Base-by-base conservation (phyloP, 2,888 invertebrate species). In the Charanyca ferruginea region DNA sequence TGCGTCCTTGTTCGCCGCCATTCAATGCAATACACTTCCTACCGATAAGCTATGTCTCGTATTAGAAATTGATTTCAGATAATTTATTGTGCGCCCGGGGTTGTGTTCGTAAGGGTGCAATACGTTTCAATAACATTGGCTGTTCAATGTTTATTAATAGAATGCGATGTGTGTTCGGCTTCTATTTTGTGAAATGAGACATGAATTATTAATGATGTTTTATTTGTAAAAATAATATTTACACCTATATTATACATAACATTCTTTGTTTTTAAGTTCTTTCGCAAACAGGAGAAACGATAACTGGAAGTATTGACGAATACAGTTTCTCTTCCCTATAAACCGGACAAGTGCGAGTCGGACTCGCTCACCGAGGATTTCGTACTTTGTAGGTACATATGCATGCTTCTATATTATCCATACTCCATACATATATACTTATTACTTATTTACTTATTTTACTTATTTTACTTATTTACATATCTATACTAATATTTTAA, bases 41-140 rank as follows among this genome's bases (percentile, higher is more conserved):
- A 85, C 84, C 81, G 83, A 85, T 83, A 83, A 83, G 81, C 83
- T 71, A 82, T 82, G 81, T 84, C 80, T 86, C 81, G 86, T 85
- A 88, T 90, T 90, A 90, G 91, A 89, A 91, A 89, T 88, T 89
- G 91, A 91, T 89, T 90, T 83, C 81, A 89, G 91, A 91, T 88
- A 85, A 85, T 81, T 81, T 83, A 82, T 83, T 77, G 79, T 74
- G 58, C 51, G 70, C 83, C 62, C 66, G 62, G 69, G 79, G 83
- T 57, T 79, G 73, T 80, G 85, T 83, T 83, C 80, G 74, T 81
- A 73, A 71, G 77, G 83, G 79, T 81, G 81, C 79, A 73, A 79
- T 81, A 79, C 73, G 72, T 83, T 81, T 81, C 77, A 83, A 81
- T 81, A 79, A 79, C 67, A 69, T 72, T 57, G 65, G 51, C 57